Conservation (phyloP, 2,888 invertebrate genomes). For the Eupithecia tripunctaria region DNA sequence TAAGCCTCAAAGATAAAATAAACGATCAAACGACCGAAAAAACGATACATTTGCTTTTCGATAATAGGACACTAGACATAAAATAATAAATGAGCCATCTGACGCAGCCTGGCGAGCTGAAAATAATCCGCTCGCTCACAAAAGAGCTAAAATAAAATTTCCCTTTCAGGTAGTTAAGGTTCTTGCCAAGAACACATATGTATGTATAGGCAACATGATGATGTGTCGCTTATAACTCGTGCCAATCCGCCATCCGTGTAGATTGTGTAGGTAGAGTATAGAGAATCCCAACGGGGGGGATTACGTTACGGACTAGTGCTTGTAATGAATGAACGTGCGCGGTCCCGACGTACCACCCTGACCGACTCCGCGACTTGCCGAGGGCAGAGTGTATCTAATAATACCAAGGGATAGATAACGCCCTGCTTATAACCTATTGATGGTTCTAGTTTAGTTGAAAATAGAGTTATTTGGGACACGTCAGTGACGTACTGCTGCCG, state of each 20-base stretch:
- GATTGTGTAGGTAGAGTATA: neutral
- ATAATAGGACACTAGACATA: neutral
- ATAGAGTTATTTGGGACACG: neutral
- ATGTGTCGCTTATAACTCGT: neutral
- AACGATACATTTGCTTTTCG: neutral
- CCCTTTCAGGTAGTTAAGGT: neutral
- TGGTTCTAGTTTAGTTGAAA: conserved; percentile 2
- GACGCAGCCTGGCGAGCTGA: neutral
- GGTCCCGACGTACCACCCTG: neutral
- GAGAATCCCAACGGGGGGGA: neutral
- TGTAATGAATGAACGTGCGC: neutral
- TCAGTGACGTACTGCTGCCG: neutral
- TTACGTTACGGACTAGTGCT: neutral
- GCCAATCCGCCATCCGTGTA: neutral
- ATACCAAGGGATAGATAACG: neutral
- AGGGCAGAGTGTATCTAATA: conserved; percentile 1
- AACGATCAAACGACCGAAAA: neutral
- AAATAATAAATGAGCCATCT: neutral
- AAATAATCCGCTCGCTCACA: neutral
- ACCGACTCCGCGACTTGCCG: neutral
- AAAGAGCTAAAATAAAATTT: neutral
- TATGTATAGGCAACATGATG: neutral
- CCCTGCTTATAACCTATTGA: neutral
- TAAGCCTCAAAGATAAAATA: neutral
- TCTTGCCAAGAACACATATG: neutral